A percentile compares a stretch with the other conserved stretches of the same genome.
Evolutionary conservation across 1,140 invertebrate species (phyloP).

Genomic region (Hestina assimilis): DNA sequence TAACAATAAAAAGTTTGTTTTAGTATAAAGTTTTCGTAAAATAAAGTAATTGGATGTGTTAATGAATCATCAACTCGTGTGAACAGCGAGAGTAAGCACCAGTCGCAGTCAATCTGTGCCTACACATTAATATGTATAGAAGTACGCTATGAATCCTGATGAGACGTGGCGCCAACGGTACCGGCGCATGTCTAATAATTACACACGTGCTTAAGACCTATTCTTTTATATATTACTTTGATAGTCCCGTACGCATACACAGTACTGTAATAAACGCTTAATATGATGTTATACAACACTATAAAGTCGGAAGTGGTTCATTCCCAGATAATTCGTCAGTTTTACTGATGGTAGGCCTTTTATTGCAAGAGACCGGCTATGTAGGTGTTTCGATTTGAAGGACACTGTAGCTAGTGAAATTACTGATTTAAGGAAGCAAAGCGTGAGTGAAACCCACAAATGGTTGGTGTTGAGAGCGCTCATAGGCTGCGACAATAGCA

Average conservation of each 20-base stretch:
- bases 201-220: conserved; percentile 22
- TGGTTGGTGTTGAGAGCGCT: too few relatives aligned
- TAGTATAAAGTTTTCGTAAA: too few relatives aligned
- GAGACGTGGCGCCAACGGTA: conserved; percentile 54
- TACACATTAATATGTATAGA: conserved; percentile 26
- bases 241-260: neutral
- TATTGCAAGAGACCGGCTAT: too few relatives aligned
- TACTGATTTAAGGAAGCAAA: too few relatives aligned
- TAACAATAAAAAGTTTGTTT: neutral
- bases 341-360: too few relatives aligned
- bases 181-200: conserved; percentile 48
- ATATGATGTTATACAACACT: neutral
- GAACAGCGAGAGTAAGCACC: conserved; percentile 32
- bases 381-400: too few relatives aligned
- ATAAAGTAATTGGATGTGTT: neutral
- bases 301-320: neutral
- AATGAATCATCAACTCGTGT: conserved; percentile 30
- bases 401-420: too few relatives aligned
- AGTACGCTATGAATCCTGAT: conserved; percentile 52
- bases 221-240: conserved; percentile 15
- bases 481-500: too few relatives aligned
- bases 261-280: neutral
- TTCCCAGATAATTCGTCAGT: too few relatives aligned
- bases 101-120: conserved; percentile 14
- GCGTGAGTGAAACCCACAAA: too few relatives aligned